These are phyloP conservation scores for Thera britannica DNA, from an alignment of 2,888 invertebrate genomes.

Conservation along the genomic window DNA sequence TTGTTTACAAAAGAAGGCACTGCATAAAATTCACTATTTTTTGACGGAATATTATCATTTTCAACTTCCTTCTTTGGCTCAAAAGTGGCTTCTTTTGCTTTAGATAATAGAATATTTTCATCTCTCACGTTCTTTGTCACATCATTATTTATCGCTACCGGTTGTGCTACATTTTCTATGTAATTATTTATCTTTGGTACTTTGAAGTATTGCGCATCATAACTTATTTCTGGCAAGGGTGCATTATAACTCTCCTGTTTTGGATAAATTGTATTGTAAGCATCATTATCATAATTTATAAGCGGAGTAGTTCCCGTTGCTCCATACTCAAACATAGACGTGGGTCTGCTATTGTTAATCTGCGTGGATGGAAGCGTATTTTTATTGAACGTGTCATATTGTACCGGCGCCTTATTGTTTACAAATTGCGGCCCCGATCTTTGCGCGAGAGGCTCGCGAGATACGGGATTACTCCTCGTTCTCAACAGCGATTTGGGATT, in stretches of 20 bases:
- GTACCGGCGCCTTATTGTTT: slow-evolving; percentile 50
- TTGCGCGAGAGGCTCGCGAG: slow-evolving; percentile 51
- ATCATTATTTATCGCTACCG: slow-evolving; percentile 35
- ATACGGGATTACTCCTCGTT: slow-evolving; percentile 70
- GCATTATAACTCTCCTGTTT: slow-evolving; percentile 49
- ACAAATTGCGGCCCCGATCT: slow-evolving; percentile 49
- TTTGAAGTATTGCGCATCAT: slow-evolving; percentile 63
- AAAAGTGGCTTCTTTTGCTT: slow-evolving; percentile 5
- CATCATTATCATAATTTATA: slow-evolving; percentile 56
- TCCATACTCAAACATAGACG: slow-evolving; percentile 58
- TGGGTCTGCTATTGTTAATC: slow-evolving; percentile 59
- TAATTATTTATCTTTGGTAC: slow-evolving; percentile 45
- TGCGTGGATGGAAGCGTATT: slow-evolving; percentile 49
- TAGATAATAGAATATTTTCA: slow-evolving; percentile 12
- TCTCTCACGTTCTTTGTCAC: slow-evolving; percentile 22
- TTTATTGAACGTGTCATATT: slow-evolving; percentile 53
- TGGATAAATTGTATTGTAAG: slow-evolving; percentile 51
- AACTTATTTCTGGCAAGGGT: slow-evolving; percentile 61
- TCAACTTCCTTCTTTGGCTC: slow-evolving; percentile 12
- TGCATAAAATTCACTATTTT: slow-evolving; percentile 9
- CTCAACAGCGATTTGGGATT: slow-evolving; percentile 86
- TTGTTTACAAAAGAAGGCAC: slow-evolving; percentile 15
- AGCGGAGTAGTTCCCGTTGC: slow-evolving; percentile 43
- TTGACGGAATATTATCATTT: slow-evolving; percentile 19
- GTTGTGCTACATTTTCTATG: slow-evolving; percentile 36